A percentile compares a stretch with the other conserved stretches of the same genome.
These are phyloP conservation scores for Tachuris rubrigastra DNA, from an alignment of 2,113 vertebrate genomes.

Conservation along the genomic window DNA sequence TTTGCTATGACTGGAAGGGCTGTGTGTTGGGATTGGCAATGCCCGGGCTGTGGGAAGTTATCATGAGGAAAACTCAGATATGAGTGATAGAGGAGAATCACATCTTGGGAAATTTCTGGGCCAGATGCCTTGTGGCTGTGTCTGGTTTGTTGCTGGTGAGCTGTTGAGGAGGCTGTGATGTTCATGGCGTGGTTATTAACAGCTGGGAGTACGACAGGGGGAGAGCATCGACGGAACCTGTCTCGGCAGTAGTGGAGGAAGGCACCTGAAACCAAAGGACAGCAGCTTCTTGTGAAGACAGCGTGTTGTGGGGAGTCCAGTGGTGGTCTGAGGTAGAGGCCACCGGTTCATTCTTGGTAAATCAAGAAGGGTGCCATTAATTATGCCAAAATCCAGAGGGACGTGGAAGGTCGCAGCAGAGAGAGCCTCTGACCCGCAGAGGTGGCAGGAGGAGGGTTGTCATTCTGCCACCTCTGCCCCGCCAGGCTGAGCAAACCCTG, in stretches of 20 bases:
- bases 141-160: background rate
- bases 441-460: background rate
- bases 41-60: background rate
- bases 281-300: background rate
- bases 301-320: background rate
- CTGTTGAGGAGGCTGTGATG: background rate
- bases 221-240: background rate
- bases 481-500: background rate
- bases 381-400: background rate
- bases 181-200: background rate
- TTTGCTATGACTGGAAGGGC: background rate
- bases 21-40: background rate
- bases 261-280: background rate
- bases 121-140: background rate
- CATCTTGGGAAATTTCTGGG: background rate
- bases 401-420: background rate
- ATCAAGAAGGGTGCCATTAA: background rate
- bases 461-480: background rate
- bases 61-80: background rate
- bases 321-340: background rate
- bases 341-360: background rate
- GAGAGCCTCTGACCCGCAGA: background rate
- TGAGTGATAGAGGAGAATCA: background rate
- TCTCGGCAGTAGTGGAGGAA: background rate
- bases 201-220: fast-evolving